A percentile compares a stretch with the other conserved stretches of the same genome.
Evolutionary conservation across 2,888 invertebrate genomes (phyloP).

Genomic region (Lithosia quadra): DNA sequence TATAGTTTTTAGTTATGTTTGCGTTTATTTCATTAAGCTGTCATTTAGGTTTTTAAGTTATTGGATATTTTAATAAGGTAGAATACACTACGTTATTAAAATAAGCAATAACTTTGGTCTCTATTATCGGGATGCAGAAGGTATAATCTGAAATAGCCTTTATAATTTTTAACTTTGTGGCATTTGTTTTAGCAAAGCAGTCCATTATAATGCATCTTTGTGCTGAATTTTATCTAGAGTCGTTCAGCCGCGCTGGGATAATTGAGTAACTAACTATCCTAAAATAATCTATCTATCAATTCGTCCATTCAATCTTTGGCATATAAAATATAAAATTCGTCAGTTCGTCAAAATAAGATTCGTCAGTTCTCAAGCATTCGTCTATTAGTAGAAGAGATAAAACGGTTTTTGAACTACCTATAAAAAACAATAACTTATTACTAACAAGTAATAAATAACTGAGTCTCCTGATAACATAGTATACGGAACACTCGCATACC

Average conservation of each 20-base stretch:
- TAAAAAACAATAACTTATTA: neutral
- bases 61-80: too few relatives aligned
- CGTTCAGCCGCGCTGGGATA: too few relatives aligned
- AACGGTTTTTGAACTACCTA: neutral
- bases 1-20: neutral
- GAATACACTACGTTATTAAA: too few relatives aligned
- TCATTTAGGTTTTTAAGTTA: neutral
- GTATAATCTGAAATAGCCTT: too few relatives aligned
- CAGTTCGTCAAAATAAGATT: neutral
- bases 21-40: neutral
- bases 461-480: constrained; percentile 18
- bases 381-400: neutral
- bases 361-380: neutral
- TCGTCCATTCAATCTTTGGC: neutral
- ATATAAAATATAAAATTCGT: neutral
- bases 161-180: too few relatives aligned
- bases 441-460: constrained; percentile 5
- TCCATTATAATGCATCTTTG: neutral
- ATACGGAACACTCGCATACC: constrained; percentile 24
- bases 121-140: too few relatives aligned
- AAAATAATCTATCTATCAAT: too few relatives aligned
- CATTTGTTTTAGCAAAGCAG: too few relatives aligned
- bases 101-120: too few relatives aligned
- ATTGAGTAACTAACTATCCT: neutral
- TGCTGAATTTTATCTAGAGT: neutral